These are phyloP conservation scores for Tetragonula clypearis DNA, from an alignment of 1,140 invertebrate species.

Conservation along the genomic window DNA sequence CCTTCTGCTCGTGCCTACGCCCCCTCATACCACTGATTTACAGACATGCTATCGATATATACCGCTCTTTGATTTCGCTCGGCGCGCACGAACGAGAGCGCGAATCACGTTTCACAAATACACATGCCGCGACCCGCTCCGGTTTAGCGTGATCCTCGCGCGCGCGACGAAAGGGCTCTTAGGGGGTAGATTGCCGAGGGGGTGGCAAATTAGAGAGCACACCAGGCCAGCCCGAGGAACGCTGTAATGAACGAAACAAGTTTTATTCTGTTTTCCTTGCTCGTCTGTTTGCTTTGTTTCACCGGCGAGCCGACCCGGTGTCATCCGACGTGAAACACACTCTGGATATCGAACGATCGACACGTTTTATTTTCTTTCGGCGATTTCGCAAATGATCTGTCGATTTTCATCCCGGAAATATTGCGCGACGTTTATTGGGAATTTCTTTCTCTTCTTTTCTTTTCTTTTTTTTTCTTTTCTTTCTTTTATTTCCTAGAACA, in stretches of 20 bases:
- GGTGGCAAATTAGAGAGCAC: slow-evolving; percentile 46
- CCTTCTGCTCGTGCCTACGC: background rate
- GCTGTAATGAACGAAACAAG: slow-evolving; percentile 49
- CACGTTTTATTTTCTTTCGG: background rate
- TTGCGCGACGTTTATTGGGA: too few species aligned
- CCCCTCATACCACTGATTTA: background rate
- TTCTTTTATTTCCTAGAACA: too few species aligned
- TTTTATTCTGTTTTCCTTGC: slow-evolving; percentile 41
- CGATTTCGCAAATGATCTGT: background rate
- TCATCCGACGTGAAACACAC: slow-evolving; percentile 19
- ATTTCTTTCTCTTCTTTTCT: too few species aligned
- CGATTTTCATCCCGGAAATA: background rate
- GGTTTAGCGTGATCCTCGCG: slow-evolving; percentile 3
- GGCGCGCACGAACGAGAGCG: slow-evolving; percentile 19
- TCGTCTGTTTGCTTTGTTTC: slow-evolving; percentile 34
- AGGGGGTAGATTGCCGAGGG: background rate
- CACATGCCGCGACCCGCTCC: slow-evolving; percentile 23
- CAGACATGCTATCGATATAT: slow-evolving; percentile 11
- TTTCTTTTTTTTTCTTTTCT: too few species aligned
- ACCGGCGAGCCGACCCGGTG: background rate
- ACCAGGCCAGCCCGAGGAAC: slow-evolving; percentile 7
- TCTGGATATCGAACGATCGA: background rate
- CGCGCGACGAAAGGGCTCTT: background rate
- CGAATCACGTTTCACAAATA: slow-evolving; percentile 48
- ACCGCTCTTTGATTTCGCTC: slow-evolving; percentile 35